Percentiles rank a stretch among this genome's conserved stretches.
These are phyloP conservation scores for Cryptomyrus ogoouensis DNA, from an alignment of 2,113 vertebrate species.

Conservation along the genomic window DNA sequence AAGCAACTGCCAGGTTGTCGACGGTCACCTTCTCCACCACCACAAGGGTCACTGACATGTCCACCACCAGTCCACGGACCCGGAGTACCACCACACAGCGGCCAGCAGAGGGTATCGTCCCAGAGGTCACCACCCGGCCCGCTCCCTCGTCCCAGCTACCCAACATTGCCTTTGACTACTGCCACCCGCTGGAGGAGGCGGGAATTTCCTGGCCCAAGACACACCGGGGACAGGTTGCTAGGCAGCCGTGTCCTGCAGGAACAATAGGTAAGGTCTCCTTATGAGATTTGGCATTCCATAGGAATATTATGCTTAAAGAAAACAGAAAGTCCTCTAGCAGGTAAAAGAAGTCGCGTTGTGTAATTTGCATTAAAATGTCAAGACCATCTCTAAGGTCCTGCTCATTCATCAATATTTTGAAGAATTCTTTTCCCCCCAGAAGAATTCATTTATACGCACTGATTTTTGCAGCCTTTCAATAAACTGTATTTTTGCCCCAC, in stretches of 20 bases:
- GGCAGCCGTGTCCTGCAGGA: conserved; percentile 80
- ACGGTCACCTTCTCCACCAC: conserved; percentile 52
- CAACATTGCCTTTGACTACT: conserved; percentile 70
- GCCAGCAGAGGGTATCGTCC: conserved; percentile 47
- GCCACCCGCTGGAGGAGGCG: conserved; percentile 72
- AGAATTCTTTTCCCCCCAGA: neutral
- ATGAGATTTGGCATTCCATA: neutral
- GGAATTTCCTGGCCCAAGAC: conserved; percentile 90
- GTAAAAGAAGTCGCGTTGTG: neutral
- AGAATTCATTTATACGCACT: neutral
- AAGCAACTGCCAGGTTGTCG: conserved; percentile 50
- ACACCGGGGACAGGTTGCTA: conserved; percentile 72
- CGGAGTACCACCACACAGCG: conserved; percentile 59
- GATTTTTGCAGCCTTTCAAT: neutral
- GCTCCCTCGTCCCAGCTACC: conserved; percentile 75
- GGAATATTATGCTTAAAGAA: neutral
- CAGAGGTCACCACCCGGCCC: conserved; percentile 49
- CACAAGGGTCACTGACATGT: conserved; percentile 52
- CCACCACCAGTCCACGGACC: conserved; percentile 52
- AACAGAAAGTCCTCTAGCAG: neutral
- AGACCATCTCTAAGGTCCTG: neutral
- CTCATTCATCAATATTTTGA: neutral
- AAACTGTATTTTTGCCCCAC: neutral
- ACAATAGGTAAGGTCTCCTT: conserved; percentile 66
- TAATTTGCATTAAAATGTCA: conserved; percentile 6